Conservation (phyloP, 2,797 vertebrate genomes). For the Sternotherus odoratus region DNA sequence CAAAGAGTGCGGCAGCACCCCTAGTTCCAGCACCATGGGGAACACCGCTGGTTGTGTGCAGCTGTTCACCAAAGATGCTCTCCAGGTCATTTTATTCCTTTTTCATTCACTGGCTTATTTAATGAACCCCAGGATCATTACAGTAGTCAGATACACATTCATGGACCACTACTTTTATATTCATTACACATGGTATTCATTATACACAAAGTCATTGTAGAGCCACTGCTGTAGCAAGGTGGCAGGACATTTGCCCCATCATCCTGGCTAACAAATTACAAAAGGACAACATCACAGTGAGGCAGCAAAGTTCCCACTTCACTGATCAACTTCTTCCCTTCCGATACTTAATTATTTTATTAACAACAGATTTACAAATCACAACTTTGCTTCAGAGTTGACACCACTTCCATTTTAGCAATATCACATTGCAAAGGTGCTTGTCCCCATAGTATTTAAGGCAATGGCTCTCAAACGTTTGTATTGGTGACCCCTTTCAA, state of each 20-base stretch:
- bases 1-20: too few relatives aligned
- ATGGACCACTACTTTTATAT: background rate
- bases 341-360: background rate
- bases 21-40: too few relatives aligned
- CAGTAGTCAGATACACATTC: background rate
- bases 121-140: too few relatives aligned
- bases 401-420: fast-evolving
- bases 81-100: too few relatives aligned
- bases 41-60: too few relatives aligned
- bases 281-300: background rate
- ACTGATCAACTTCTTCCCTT: background rate
- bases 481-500: too few relatives aligned
- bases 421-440: background rate
- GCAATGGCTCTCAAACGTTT: background rate
- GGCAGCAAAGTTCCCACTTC: too few relatives aligned
- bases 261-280: background rate
- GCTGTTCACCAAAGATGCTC: too few relatives aligned
- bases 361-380: background rate
- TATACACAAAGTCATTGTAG: background rate
- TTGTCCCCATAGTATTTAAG: background rate
- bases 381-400: background rate
- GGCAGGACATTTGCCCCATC: background rate
- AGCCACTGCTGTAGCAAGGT: background rate
- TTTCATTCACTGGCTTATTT: too few relatives aligned
- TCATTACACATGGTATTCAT: background rate